phyloP scores from a whole-genome alignment of 1,140 invertebrate genomes.

The Brachionus angularis region DNA sequence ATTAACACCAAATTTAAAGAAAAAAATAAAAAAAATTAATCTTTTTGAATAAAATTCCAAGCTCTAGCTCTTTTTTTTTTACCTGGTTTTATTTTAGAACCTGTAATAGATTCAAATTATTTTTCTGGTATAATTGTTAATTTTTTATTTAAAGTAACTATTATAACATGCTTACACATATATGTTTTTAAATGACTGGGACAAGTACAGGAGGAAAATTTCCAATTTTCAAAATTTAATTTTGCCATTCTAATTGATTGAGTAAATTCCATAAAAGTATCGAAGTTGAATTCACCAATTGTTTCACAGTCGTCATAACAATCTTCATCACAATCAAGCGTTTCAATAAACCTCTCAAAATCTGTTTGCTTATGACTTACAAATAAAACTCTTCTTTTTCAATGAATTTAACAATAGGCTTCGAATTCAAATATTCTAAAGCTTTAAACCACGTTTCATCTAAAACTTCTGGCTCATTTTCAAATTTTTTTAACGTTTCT shows the following conservation, averaged over 20 bases:
- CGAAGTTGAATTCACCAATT: too few relatives aligned
- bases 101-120: background rate
- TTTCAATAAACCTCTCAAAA: background rate
- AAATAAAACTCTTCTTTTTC: too few relatives aligned
- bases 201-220: conserved; percentile 3
- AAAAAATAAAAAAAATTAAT: too few relatives aligned
- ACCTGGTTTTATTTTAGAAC: background rate
- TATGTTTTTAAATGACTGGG: background rate
- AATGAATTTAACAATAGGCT: background rate
- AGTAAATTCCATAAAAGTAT: too few relatives aligned
- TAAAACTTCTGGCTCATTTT: too few relatives aligned
- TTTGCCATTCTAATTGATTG: background rate
- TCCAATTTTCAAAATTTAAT: background rate
- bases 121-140: background rate
- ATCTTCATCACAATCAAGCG: background rate
- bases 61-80: background rate
- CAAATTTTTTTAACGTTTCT: background rate
- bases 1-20: too few relatives aligned
- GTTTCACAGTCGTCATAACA: too few relatives aligned
- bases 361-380: too few relatives aligned
- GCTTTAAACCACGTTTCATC: background rate
- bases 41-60: background rate
- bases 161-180: background rate
- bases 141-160: background rate
- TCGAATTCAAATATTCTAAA: background rate